These are phyloP conservation scores for Pygoscelis antarcticus DNA, from an alignment of 2,113 vertebrate genomes.

Conservation along the genomic window DNA sequence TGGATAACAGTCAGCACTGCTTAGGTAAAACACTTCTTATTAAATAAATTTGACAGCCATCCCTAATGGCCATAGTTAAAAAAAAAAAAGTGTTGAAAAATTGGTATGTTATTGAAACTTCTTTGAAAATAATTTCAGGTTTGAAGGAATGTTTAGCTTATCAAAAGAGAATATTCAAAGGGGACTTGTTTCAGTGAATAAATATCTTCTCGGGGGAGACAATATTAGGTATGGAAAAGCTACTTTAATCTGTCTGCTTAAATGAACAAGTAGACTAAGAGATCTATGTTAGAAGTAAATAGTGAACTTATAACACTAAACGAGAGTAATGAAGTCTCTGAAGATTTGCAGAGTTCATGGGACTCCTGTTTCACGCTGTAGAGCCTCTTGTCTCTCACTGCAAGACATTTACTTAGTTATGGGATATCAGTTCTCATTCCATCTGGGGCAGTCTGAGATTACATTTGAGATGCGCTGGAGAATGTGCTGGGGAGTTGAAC, in stretches of 20 bases:
- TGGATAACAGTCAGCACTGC: not conserved
- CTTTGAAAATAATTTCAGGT: not conserved
- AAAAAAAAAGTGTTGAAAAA: not conserved
- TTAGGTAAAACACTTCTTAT: not conserved
- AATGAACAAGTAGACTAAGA: not conserved
- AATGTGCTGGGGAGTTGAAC: not conserved
- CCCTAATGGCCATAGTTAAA: not conserved
- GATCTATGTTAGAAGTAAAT: not conserved
- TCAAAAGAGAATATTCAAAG: not conserved
- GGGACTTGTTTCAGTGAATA: not conserved
- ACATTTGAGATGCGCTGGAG: not conserved
- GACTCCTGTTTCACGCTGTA: not conserved
- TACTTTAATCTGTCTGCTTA: not conserved
- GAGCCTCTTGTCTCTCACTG: not conserved
- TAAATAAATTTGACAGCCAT: not conserved
- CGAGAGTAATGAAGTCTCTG: not conserved
- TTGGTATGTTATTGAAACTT: not conserved
- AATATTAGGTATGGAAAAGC: not conserved
- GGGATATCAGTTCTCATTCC: not conserved
- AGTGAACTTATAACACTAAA: not conserved
- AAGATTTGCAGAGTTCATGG: not conserved
- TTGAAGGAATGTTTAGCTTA: not conserved
- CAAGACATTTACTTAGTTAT: not conserved
- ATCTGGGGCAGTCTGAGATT: not conserved
- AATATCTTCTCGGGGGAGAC: not conserved